A percentile compares a stretch with the other conserved stretches of the same genome.
Evolutionary conservation across 2,888 invertebrate species (phyloP).

Genomic region (Drosophila limbata): DNA sequence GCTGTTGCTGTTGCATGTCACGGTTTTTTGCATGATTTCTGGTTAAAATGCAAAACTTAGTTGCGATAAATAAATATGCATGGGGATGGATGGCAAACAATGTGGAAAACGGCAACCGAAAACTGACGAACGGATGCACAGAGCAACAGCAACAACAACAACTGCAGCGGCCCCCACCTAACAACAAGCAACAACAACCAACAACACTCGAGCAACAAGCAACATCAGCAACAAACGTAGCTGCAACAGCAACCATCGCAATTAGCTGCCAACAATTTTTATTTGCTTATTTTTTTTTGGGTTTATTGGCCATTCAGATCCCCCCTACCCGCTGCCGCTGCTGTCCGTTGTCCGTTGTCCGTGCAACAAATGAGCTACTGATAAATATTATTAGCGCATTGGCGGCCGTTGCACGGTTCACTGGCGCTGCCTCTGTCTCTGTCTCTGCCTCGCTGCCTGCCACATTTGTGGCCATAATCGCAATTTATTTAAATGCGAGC

Average conservation of each 20-base stretch:
- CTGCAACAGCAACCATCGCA: slow-evolving; percentile 47
- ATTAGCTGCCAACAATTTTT: slow-evolving; percentile 61
- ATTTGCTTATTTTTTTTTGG: slow-evolving; percentile 54
- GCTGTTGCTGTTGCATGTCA: slow-evolving; percentile 62
- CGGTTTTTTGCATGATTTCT: slow-evolving; percentile 75
- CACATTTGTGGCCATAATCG: slow-evolving; percentile 78
- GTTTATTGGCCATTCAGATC: slow-evolving; percentile 64
- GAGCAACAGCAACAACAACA: slow-evolving; percentile 30
- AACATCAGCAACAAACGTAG: slow-evolving; percentile 23
- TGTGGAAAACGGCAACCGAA: slow-evolving; percentile 68
- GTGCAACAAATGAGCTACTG: slow-evolving; percentile 78
- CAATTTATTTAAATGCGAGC: slow-evolving; percentile 77
- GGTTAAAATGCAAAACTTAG: slow-evolving; percentile 75
- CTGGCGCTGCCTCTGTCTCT: slow-evolving; percentile 36
- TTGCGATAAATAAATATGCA: slow-evolving; percentile 78
- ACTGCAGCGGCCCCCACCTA: slow-evolving; percentile 48
- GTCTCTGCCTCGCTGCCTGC: slow-evolving; percentile 52
- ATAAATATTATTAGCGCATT: slow-evolving; percentile 78
- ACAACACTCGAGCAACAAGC: slow-evolving; percentile 43
- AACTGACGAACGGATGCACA: slow-evolving; percentile 77
- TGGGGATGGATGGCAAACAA: slow-evolving; percentile 68
- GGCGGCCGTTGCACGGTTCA: slow-evolving; percentile 56
- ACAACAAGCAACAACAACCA: slow-evolving; percentile 36
- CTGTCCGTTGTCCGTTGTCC: slow-evolving; percentile 40
- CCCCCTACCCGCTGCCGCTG: not conserved